Conservation (phyloP, 2,888 invertebrate species). For the Drosophila phalerata region DNA sequence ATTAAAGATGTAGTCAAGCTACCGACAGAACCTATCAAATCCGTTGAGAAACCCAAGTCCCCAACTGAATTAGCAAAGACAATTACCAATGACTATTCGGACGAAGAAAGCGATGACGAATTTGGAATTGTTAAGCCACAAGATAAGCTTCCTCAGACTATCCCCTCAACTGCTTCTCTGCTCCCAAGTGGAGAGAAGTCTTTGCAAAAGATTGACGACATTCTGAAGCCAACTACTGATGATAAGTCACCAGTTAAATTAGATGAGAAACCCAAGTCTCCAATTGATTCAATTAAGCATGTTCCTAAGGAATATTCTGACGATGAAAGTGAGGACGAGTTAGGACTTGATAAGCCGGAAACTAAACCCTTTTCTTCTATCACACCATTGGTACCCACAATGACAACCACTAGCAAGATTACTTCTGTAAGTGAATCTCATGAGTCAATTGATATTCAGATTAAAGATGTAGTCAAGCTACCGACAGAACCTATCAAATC, state of each 20-base stretch:
- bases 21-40: background rate
- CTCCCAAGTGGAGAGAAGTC: background rate
- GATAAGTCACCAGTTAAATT: background rate
- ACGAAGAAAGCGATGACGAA: constrained; percentile 20
- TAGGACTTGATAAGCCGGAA: background rate
- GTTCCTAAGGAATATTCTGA: constrained; percentile 3
- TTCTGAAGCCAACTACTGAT: background rate
- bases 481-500: too few species aligned
- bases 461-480: too few species aligned
- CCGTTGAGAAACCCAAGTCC: constrained; percentile 16
- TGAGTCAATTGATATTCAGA: too few species aligned
- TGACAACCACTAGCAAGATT: too few species aligned
- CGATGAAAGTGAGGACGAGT: constrained; percentile 7
- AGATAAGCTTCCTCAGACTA: constrained; percentile 2
- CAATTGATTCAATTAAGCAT: background rate
- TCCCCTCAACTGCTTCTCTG: background rate
- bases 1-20: background rate
- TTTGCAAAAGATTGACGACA: background rate
- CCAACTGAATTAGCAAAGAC: background rate
- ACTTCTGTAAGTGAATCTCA: too few species aligned
- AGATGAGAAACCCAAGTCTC: constrained; percentile 1
- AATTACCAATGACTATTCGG: background rate
- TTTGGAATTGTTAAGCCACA: constrained; percentile 9
- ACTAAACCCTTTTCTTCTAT: too few species aligned
- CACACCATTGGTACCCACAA: too few species aligned